phyloP scores from a whole-genome alignment of 1,140 invertebrate genomes.

The Drosophila nebulosa region DNA sequence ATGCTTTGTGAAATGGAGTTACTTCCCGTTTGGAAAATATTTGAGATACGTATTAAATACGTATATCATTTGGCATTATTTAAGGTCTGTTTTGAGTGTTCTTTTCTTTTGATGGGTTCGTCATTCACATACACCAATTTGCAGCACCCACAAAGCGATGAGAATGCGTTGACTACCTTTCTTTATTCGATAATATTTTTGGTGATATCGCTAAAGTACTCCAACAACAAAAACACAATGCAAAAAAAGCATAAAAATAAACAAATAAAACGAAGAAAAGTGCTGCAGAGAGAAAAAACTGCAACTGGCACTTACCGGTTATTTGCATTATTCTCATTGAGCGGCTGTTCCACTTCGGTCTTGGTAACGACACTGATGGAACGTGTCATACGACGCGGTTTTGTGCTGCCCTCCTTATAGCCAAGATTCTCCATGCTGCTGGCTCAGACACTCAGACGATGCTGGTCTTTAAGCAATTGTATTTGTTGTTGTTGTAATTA shows the following conservation, averaged over 20 bases:
- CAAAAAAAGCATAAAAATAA: background rate
- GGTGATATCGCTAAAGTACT: background rate
- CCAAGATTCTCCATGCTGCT: slow-evolving; percentile 78
- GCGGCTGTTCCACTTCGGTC: slow-evolving; percentile 79
- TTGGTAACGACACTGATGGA: slow-evolving; percentile 80
- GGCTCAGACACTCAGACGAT: slow-evolving; percentile 29
- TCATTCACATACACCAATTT: background rate
- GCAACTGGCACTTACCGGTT: slow-evolving; percentile 73
- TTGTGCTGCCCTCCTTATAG: slow-evolving; percentile 80
- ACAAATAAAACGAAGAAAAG: slow-evolving; percentile 2
- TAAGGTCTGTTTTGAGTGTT: background rate
- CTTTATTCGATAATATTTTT: background rate
- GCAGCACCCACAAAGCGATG: background rate
- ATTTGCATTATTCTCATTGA: slow-evolving; percentile 78
- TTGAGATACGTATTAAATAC: background rate
- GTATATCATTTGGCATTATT: background rate
- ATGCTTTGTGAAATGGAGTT: background rate
- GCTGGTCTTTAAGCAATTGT: no score
- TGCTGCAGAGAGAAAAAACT: background rate
- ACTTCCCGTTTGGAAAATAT: background rate
- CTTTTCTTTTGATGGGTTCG: background rate
- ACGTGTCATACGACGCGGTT: slow-evolving; percentile 78
- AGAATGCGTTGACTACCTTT: background rate
- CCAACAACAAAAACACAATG: background rate
- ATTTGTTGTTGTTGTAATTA: slow-evolving; percentile 43